Evolutionary conservation across 2,888 invertebrate species (phyloP).

Genomic region (Hydroisotoma schaefferi): DNA sequence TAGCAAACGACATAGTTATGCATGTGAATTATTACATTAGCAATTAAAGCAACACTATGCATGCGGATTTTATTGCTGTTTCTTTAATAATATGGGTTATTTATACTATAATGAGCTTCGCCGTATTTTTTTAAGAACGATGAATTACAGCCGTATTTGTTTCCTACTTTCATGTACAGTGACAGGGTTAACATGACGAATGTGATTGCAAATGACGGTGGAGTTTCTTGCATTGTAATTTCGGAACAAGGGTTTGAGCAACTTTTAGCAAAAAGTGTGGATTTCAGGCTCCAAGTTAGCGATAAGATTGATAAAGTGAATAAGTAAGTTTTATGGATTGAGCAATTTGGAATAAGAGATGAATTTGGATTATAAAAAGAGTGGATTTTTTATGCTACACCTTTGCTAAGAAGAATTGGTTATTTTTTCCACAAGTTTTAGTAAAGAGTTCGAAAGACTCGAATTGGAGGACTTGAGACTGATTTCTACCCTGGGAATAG

Average conservation of each 20-base stretch:
- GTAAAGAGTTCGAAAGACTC: slow-evolving; percentile 58
- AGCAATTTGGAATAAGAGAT: neutral
- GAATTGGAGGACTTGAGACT: slow-evolving; percentile 73
- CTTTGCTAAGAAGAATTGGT: neutral
- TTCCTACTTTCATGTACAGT: neutral
- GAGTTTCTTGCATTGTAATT: slow-evolving; percentile 2
- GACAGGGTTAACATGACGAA: slow-evolving; percentile 11
- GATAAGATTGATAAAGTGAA: neutral
- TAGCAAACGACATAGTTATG: no score
- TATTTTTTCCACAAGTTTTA: neutral
- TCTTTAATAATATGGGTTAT: no score
- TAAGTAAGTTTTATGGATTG: neutral
- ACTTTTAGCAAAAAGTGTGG: slow-evolving; percentile 7
- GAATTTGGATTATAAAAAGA: no score
- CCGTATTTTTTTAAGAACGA: neutral
- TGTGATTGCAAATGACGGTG: slow-evolving; percentile 6
- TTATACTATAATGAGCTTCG: no score
- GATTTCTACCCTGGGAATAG: slow-evolving; percentile 84
- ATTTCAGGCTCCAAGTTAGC: neutral
- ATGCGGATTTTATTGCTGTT: no score
- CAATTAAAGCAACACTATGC: no score
- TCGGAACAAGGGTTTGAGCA: slow-evolving; percentile 7
- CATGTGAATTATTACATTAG: no score
- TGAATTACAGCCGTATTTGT: neutral
- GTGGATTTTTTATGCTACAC: no score